These are phyloP conservation scores for Tokudaia tokunoshimensis DNA, from an alignment of 2,797 vertebrate genomes.

Conservation along the genomic window DNA sequence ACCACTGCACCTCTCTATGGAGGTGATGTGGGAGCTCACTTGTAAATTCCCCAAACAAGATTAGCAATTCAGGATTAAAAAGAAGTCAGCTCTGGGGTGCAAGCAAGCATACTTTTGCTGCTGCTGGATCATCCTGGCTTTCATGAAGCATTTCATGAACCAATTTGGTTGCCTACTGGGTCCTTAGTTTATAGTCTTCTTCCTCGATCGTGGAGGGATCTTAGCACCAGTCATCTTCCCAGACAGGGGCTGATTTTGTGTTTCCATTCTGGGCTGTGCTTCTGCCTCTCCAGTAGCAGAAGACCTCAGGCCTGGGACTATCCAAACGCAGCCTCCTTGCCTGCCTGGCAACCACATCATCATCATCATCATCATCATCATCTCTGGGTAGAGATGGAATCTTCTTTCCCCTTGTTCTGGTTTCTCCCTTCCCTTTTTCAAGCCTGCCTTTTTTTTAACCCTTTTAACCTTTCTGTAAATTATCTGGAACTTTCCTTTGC, in stretches of 20 bases:
- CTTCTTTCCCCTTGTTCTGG: background rate
- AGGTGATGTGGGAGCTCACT: background rate
- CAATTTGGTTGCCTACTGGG: background rate
- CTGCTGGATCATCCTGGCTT: background rate
- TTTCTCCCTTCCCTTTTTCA: background rate
- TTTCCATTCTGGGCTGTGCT: background rate
- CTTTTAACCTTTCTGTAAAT: conserved; percentile 7
- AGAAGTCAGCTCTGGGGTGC: background rate
- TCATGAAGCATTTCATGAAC: background rate
- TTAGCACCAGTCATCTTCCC: too few relatives aligned
- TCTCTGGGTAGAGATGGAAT: background rate
- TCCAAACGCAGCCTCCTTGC: background rate
- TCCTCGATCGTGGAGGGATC: background rate
- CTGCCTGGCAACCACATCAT: background rate
- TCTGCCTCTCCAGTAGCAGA: background rate
- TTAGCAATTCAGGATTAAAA: background rate
- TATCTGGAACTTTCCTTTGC: background rate
- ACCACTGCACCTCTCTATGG: background rate
- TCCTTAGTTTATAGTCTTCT: background rate
- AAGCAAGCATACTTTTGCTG: background rate
- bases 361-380: background rate
- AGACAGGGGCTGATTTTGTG: background rate
- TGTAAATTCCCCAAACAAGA: background rate
- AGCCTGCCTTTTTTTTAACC: background rate
- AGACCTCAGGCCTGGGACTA: background rate